Evolutionary conservation across 1,140 invertebrate species (phyloP), one percentile per base, ranked within the genome.

Genomic region (Neotoxoptera formosana): DNA sequence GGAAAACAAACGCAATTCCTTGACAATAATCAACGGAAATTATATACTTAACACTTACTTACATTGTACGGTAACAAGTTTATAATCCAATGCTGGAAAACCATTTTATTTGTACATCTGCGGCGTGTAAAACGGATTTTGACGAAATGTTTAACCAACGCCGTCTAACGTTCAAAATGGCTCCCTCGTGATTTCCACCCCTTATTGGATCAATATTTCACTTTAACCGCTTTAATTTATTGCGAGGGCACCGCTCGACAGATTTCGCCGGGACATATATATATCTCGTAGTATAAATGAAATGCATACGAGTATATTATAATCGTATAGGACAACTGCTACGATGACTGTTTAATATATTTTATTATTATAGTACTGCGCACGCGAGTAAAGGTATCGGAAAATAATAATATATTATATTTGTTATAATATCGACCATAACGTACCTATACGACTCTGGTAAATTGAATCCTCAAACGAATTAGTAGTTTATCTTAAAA

Each of bases 61-160:
- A 76, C 14, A 76, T 76, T 76, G 4, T n/a, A 53, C 60, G n/a
- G 36, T 84, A 84, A 41, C 23, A 48, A 48, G 86, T 87, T 48
- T n/a, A 87, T 87, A 51, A 87, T 87, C 25, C 36, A 45, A 30
- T 47, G 25, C 47, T 51, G n/a, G 88, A 56, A 89, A 89, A 11
- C 34, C 11, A 89, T 56, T 89, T 89, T 89, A 56, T 89, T 56
- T 56, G 88, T 41, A 36, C 51, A 56, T 36, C 89, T 45, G 36
- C n/a, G 45, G 53, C 45, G 45, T 25, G 60, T 47, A 76, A 81
- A 83, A 91, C 30, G 30, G 90, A 91, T 91, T 91, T 91, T 81
- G 90, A 91, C 90, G 76, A 91, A 91, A 90, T 45, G 90, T 91
- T 83, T 91, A 83, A 91, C 90, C 90, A 91, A 76, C 67, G 90